Evolutionary conservation across 1,140 invertebrate genomes (phyloP).

Genomic region (Papilio polyxenes): DNA sequence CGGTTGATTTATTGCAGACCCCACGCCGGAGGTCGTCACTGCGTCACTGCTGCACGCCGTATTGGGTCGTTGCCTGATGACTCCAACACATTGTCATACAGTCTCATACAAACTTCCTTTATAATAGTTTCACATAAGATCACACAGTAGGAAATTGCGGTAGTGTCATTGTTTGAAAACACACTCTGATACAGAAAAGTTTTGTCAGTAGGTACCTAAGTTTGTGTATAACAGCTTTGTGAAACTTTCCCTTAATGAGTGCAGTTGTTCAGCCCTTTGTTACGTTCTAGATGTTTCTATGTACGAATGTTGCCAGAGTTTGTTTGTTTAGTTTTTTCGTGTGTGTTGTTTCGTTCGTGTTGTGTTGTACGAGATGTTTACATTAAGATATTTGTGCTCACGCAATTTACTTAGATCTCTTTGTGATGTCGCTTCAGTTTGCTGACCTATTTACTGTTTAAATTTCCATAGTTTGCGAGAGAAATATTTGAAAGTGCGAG

Average conservation of each 20-base stretch:
- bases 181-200: not conserved
- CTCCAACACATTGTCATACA: slow-evolving; percentile 2
- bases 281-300: not conserved
- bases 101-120: not conserved
- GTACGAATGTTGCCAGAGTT: not conserved
- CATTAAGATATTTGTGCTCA: slow-evolving; percentile 6
- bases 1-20: slow-evolving; percentile 41
- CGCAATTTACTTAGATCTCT: slow-evolving; percentile 27
- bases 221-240: not conserved
- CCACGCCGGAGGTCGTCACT: slow-evolving; percentile 31
- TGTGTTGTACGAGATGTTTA: not conserved
- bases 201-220: not conserved
- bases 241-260: not conserved
- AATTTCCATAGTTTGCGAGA: slow-evolving; percentile 25
- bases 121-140: slow-evolving; percentile 3
- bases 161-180: not conserved
- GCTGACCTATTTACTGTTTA: slow-evolving; percentile 10
- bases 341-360: not conserved
- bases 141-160: not conserved
- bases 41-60: slow-evolving; percentile 4
- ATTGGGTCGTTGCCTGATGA: not conserved
- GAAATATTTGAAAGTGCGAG: slow-evolving; percentile 19
- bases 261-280: not conserved
- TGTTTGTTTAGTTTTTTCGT: slow-evolving; percentile 18
- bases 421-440: slow-evolving; percentile 25